Evolutionary conservation across 2,888 invertebrate genomes (phyloP), one percentile per base, ranked within the genome.

Genomic region (Bedellia somnulentella): DNA sequence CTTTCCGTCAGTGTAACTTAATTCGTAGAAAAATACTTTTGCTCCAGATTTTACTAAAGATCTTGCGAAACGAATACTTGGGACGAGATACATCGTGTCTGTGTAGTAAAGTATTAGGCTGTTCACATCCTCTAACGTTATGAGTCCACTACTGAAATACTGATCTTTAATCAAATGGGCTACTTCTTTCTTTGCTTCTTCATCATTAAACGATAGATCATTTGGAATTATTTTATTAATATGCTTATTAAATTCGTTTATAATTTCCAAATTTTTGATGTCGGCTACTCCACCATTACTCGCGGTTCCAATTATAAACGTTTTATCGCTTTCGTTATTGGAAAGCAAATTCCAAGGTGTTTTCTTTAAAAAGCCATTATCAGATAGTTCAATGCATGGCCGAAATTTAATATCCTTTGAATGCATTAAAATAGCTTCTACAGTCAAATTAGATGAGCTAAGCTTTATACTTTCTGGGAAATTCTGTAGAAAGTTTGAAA

Each of bases 11-110:
- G n/a, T 68, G 34, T 68, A 81, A 5, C 70, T 60, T 42, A 80
- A 81, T 38, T 80, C 76, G 40, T 80, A 81, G 41, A 80, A 59
- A 38, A 67, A 81, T 2, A 80, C 77, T 0, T 62, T 68, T 1
- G 70, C 63, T 2, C 62, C 64, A 8, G 49, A 49, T 12, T 41
- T 33, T 1, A 50, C 44, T 6, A 70, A 36, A 9, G 45, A 40
- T 24, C 67, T 47, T 1, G 67, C 59, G 4, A 47, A 42, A 13
- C 70, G 47, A 2, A 67, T 40, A 5, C 44, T 47, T 4, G 66
- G 62, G 3, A 58, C 47, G 3, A 63, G 37, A 34, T 64, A 73
- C 15, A 42, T 49, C 4, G 49, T 46, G 30, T 73, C 71, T 5
- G 64, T 62, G 17, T 49, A 49, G 40, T 45, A 61, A 3, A 55